These are phyloP conservation scores for Zootoca vivipara DNA, from an alignment of 2,113 vertebrate species.

Conservation along the genomic window DNA sequence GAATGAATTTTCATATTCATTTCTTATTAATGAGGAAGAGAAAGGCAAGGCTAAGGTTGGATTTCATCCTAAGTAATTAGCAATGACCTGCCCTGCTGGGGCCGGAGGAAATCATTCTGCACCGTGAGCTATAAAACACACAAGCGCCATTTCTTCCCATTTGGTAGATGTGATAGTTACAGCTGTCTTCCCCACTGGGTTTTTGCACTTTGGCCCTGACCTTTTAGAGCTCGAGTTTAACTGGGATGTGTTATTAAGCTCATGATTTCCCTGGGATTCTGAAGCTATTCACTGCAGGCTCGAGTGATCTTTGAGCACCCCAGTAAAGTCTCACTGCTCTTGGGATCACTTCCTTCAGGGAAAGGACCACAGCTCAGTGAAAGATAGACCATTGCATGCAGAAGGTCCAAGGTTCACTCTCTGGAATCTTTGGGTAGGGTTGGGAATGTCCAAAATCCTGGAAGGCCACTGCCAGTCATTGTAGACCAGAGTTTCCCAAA, in stretches of 20 bases:
- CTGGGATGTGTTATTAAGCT: conserved; percentile 51
- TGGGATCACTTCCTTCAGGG: background rate
- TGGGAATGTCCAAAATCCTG: background rate
- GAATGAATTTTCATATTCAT: conserved; percentile 6
- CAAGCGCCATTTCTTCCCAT: conserved; percentile 37
- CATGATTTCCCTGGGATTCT: background rate
- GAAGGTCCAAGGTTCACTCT: too few species aligned
- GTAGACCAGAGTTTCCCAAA: too few species aligned
- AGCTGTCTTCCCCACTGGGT: background rate
- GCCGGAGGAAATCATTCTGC: conserved; percentile 18
- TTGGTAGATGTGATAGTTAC: conserved; percentile 25
- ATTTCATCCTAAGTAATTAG: conserved; percentile 41
- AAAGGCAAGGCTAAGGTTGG: conserved; percentile 10
- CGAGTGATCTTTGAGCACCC: too few species aligned
- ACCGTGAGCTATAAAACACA: conserved; percentile 42
- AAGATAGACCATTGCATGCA: too few species aligned
- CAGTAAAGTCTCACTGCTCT: background rate
- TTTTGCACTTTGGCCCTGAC: conserved; percentile 10
- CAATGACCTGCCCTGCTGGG: conserved; percentile 27
- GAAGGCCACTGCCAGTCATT: too few species aligned
- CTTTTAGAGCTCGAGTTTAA: conserved; percentile 50
- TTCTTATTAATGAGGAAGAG: conserved; percentile 1
- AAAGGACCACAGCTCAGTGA: too few species aligned
- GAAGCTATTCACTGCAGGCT: background rate
- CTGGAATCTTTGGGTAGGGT: background rate